phyloP scores from a whole-genome alignment of 2,888 invertebrate genomes.

The Diarsia brunnea region DNA sequence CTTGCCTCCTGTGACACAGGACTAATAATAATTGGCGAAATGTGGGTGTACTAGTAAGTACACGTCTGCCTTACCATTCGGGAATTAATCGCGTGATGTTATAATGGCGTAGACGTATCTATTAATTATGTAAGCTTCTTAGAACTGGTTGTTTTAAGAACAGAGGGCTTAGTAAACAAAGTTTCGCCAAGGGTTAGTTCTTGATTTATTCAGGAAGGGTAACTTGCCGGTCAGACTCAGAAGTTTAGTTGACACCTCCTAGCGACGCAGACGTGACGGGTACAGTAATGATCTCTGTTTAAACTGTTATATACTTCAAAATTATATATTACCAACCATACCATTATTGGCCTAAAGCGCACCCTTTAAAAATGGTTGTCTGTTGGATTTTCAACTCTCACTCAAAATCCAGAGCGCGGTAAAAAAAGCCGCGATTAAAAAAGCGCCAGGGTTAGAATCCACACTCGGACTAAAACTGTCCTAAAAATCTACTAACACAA shows the following conservation, averaged over 20 bases:
- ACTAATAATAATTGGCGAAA: background rate
- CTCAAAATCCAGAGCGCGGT: background rate
- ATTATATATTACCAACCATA: background rate
- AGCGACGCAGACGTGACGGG: background rate
- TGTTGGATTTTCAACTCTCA: background rate
- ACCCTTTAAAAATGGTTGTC: background rate
- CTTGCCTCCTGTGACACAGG: background rate
- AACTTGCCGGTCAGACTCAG: constrained; percentile 2
- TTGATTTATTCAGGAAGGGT: constrained; percentile 26
- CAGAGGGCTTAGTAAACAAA: constrained; percentile 9
- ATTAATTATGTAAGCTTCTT: constrained; percentile 13
- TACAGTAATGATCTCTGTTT: background rate
- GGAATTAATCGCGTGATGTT: background rate
- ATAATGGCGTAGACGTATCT: background rate
- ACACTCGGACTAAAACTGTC: background rate
- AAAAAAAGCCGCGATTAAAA: too few species aligned
- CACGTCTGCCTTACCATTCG: background rate
- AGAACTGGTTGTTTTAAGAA: constrained; percentile 15
- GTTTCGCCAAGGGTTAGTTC: constrained; percentile 10
- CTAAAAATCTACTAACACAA: background rate
- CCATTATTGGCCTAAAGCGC: background rate
- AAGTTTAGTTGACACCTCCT: constrained; percentile 5
- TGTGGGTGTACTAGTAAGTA: background rate
- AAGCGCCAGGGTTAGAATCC: background rate
- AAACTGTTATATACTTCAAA: background rate